Conservation (phyloP, 2,797 vertebrate species). For the Psittacula echo region DNA sequence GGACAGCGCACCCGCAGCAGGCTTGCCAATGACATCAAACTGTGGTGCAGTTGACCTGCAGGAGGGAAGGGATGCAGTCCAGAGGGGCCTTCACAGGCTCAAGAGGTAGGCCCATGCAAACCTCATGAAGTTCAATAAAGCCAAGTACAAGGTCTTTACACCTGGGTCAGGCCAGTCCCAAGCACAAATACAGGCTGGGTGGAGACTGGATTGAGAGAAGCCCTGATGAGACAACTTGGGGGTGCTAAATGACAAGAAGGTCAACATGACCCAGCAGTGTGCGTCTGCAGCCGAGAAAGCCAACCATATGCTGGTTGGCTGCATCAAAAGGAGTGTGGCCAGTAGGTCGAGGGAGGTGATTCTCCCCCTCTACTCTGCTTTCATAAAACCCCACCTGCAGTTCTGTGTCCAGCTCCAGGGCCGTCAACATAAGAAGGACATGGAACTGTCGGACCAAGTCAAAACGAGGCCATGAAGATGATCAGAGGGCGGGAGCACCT, state of each 20-base stretch:
- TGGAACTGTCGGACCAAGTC: not conserved
- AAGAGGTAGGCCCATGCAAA: not conserved
- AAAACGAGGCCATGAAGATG: not conserved
- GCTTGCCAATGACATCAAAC: not conserved
- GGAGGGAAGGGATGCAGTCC: not conserved
- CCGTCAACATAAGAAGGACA: not conserved
- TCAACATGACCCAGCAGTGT: not conserved
- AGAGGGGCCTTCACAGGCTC: not conserved
- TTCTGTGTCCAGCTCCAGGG: not conserved
- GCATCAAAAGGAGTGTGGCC: not conserved
- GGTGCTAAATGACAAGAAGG: not conserved
- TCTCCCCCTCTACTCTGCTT: not conserved
- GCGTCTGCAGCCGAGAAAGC: not conserved
- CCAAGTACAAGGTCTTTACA: not conserved
- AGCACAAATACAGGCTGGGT: not conserved
- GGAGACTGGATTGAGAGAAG: not conserved
- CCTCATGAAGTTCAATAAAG: not conserved
- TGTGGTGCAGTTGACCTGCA: not conserved
- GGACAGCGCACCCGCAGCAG: not conserved
- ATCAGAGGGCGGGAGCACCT: not conserved
- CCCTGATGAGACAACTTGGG: not conserved
- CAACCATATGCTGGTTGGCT: not conserved
- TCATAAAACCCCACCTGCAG: not conserved
- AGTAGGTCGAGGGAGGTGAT: not conserved
- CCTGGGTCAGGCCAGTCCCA: not conserved